A percentile compares a stretch with the other conserved stretches of the same genome.
Evolutionary conservation across 2,797 vertebrate genomes (phyloP).

Genomic region (Oreochromis grahami): DNA sequence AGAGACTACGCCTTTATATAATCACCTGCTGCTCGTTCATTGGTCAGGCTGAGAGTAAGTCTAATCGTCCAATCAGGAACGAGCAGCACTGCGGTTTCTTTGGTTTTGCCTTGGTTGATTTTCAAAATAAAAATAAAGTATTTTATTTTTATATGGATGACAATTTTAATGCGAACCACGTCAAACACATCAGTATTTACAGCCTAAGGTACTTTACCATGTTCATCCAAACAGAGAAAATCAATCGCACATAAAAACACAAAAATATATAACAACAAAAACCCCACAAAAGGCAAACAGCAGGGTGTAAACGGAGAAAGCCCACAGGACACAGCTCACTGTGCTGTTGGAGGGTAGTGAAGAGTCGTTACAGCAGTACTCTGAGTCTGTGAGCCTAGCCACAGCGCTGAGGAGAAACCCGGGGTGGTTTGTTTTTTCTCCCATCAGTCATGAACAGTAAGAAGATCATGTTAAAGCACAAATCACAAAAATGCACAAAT

Average conservation of each 20-base stretch:
- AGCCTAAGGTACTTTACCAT: background rate
- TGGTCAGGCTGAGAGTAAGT: background rate
- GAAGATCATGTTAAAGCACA: background rate
- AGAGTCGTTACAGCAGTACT: background rate
- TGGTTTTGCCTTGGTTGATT: background rate
- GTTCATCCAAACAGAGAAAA: background rate
- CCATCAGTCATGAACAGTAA: background rate
- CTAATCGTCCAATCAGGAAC: background rate
- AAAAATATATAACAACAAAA: background rate
- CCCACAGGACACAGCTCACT: background rate
- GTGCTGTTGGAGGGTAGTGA: background rate
- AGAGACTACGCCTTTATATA: background rate
- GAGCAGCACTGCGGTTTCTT: background rate
- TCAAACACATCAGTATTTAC: background rate
- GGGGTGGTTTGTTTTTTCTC: background rate
- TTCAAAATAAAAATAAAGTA: background rate
- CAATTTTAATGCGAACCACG: background rate
- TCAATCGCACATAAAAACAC: fast-evolving
- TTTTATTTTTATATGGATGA: background rate
- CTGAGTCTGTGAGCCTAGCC: background rate
- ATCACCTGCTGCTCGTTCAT: background rate
- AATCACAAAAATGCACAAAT: background rate
- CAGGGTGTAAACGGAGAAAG: background rate
- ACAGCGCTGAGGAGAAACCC: background rate
- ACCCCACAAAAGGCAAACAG: fast-evolving